phyloP scores from a whole-genome alignment of 1,140 invertebrate species.

The Drosophila kepulauana region DNA sequence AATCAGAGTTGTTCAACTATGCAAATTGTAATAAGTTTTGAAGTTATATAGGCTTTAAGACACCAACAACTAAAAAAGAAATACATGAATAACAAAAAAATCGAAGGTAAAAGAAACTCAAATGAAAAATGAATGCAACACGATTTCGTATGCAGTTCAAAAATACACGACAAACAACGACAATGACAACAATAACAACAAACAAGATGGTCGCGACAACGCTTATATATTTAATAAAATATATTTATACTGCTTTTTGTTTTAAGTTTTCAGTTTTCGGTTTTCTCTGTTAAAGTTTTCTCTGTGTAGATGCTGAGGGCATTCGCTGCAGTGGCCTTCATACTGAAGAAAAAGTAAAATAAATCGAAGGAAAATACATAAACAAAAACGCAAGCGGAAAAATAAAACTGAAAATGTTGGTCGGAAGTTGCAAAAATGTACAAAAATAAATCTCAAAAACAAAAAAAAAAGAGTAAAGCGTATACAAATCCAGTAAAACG shows the following conservation, averaged over 20 bases:
- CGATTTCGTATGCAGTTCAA: conserved; percentile 45
- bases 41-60: conserved; percentile 63
- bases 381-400: conserved; percentile 2
- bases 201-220: conserved; percentile 32
- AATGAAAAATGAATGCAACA: conserved; percentile 36
- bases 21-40: conserved; percentile 80
- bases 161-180: conserved; percentile 24
- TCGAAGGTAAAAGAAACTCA: conserved; percentile 1
- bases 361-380: conserved; percentile 5
- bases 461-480: conserved; percentile 4
- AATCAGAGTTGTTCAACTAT: conserved; percentile 76
- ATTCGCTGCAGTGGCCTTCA: conserved; percentile 67
- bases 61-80: conserved; percentile 60
- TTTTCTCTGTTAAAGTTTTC: conserved; percentile 15
- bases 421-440: conserved; percentile 45
- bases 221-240: conserved; percentile 35
- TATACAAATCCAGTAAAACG: not conserved
- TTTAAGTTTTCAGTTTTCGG: conserved; percentile 12
- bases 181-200: conserved; percentile 22
- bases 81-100: conserved; percentile 1
- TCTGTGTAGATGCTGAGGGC: conserved; percentile 39
- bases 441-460: not conserved
- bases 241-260: conserved; percentile 32
- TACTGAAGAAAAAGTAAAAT: conserved; percentile 52
- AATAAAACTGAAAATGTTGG: conserved; percentile 48